Base-by-base conservation (phyloP, 2,797 vertebrate genomes). In the Petrocephalus schoutedeni region DNA sequence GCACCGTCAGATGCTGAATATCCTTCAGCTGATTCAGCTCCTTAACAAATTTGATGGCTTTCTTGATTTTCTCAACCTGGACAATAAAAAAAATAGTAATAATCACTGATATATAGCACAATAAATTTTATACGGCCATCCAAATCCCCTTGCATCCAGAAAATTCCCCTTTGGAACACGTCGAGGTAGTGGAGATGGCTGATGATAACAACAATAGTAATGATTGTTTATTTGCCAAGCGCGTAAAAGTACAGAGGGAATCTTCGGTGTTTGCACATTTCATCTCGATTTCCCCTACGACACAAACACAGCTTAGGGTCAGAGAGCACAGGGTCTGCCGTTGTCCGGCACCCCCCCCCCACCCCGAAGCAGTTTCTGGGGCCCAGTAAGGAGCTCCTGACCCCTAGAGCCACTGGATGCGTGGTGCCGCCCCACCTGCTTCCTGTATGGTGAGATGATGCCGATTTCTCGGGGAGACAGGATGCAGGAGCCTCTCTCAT, bases 381-480 rank as follows among this genome's bases (percentile, higher is more conserved):
- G 58, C n/a, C 58, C 59, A 64, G 59, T 9, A 64, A 28, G 8
- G 10, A n/a, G 21, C 3, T 67, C 61, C 61, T 14, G 12, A 67
- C 64, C 64, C 64, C 23, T 32, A 10, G 28, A 67, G 28, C 28
- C 28, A 67, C 59, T 64, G 3, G 7, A 61, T 2, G 1, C 4
- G 23, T 67, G 61, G 10, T 67, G 61, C 56, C 12, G 36, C 3
- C 93, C 94, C 92, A 98, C 98, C 94, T 99, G 98, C 93, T 98
- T 99, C 89, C 97, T 96, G 93, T 99, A 99, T 6, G 97, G 98
- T 45, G 97, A 92, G 90, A 99, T 98, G 83, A 99, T 95, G 28
- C 98, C 98, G 0, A 99, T 93, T 2, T 97, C 96, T 90, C 94
- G 95, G 4, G 96, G 93, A 0, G 92, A 93, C 89, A 97, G 91